These are phyloP conservation scores for Antigone vipio DNA, from an alignment of 2,113 vertebrate genomes.

Conservation along the genomic window DNA sequence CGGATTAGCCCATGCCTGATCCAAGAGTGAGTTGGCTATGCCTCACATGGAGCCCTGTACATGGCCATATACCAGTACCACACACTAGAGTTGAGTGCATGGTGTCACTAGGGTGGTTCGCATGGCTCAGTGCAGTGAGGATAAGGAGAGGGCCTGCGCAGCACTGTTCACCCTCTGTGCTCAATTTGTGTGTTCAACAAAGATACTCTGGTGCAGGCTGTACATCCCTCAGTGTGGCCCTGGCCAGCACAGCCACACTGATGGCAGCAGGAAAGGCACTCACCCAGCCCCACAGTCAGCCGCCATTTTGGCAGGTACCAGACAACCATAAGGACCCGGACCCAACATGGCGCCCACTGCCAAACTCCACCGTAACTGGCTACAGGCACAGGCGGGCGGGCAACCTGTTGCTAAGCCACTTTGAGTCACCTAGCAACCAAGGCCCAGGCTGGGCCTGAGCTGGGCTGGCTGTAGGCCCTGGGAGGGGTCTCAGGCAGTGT, in stretches of 20 bases:
- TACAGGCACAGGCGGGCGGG: fast-evolving
- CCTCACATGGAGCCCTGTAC: fast-evolving
- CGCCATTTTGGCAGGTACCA: fast-evolving
- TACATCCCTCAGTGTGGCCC: fast-evolving
- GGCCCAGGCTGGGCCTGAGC: not conserved
- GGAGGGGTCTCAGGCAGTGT: fast-evolving
- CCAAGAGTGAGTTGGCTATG: too few species aligned
- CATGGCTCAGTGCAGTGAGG: fast-evolving
- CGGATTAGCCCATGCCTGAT: not conserved
- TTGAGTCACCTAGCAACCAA: fast-evolving
- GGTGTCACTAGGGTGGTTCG: fast-evolving
- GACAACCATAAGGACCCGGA: fast-evolving
- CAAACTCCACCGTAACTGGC: not conserved
- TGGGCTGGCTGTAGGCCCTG: too few species aligned
- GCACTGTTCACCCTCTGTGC: too few species aligned
- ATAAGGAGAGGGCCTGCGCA: not conserved
- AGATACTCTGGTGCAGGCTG: too few species aligned
- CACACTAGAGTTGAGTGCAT: fast-evolving
- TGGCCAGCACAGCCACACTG: too few species aligned
- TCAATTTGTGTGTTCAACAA: fast-evolving
- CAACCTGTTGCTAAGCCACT: not conserved
- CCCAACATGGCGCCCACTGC: not conserved
- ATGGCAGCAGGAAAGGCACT: fast-evolving
- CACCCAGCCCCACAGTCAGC: fast-evolving
- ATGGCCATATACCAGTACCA: fast-evolving